phyloP scores from a whole-genome alignment of 2,113 vertebrate genomes.

The Lepus europaeus region DNA sequence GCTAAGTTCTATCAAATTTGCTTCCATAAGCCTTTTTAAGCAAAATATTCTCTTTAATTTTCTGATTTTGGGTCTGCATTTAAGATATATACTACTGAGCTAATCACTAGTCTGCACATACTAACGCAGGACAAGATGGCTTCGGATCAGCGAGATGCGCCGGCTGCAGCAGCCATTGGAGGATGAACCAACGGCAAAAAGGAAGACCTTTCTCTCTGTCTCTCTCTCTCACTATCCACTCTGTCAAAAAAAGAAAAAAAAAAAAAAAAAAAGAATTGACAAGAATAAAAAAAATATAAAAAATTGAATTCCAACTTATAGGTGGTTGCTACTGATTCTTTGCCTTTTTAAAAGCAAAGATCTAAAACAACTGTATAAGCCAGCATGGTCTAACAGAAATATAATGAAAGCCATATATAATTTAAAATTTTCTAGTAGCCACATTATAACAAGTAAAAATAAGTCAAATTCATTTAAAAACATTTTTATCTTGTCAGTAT shows the following conservation, averaged over 20 bases:
- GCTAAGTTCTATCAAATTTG: constrained; percentile 55
- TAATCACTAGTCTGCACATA: neutral
- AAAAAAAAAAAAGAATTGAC: neutral
- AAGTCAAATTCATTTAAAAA: constrained; percentile 13
- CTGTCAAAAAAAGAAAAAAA: no score
- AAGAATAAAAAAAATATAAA: neutral
- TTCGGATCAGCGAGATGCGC: no score
- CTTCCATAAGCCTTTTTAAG: constrained; percentile 41
- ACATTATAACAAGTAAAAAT: constrained; percentile 11
- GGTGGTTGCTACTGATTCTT: constrained; percentile 9
- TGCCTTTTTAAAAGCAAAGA: neutral
- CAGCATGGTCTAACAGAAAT: neutral
- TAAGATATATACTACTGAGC: neutral
- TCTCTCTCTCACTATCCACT: no score
- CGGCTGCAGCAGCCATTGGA: no score
- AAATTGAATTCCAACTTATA: neutral
- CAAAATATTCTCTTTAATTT: constrained; percentile 7
- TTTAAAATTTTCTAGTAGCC: constrained; percentile 23
- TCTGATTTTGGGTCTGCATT: constrained; percentile 11
- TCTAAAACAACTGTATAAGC: constrained; percentile 1
- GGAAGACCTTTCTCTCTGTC: no score
- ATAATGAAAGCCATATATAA: neutral
- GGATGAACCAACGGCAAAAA: no score
- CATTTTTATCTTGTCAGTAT: neutral
- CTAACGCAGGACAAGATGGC: neutral